Evolutionary conservation across 2,113 vertebrate species (phyloP).

Genomic region (Colius striatus): DNA sequence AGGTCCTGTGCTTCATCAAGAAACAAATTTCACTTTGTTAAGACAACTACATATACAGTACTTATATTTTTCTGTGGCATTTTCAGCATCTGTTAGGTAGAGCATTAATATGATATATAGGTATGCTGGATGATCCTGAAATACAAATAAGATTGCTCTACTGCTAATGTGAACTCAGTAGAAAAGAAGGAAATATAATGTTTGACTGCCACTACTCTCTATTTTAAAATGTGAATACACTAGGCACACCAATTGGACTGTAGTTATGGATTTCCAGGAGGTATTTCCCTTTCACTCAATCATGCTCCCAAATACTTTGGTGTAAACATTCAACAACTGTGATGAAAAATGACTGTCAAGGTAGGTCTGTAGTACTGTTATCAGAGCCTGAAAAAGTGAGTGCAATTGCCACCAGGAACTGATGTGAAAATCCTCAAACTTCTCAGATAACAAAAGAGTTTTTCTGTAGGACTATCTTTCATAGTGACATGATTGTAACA

Average conservation of each 20-base stretch:
- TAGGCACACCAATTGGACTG: background rate
- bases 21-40: background rate
- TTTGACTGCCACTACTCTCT: background rate
- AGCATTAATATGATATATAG: background rate
- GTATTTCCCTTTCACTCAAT: background rate
- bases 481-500: background rate
- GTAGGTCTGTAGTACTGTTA: background rate
- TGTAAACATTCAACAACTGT: background rate
- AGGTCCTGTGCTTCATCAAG: background rate
- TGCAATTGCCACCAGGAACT: background rate
- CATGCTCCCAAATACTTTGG: background rate
- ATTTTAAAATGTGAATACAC: background rate
- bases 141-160: background rate
- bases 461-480: background rate
- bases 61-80: background rate
- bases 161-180: background rate
- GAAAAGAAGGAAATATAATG: background rate
- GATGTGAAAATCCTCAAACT: background rate
- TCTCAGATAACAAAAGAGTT: background rate
- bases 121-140: background rate
- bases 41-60: background rate
- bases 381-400: background rate
- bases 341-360: background rate
- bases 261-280: background rate
- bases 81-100: background rate